Base-by-base conservation (phyloP, 2,888 invertebrate species). In the Conus canariensis region DNA sequence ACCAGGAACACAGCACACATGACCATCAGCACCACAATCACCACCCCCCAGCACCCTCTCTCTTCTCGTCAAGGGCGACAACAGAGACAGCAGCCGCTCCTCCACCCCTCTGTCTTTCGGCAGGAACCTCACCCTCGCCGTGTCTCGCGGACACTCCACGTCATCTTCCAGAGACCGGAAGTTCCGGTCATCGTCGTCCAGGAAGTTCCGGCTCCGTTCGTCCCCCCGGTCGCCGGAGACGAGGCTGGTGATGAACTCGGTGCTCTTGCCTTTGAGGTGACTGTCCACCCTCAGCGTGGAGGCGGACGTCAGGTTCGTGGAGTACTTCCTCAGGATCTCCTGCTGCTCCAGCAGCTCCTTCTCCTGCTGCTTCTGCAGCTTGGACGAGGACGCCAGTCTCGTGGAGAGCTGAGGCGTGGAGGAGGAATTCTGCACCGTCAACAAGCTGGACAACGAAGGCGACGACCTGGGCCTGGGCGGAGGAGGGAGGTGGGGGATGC, bases 1-100 rank as follows among this genome's bases (percentile, higher is more conserved):
- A 93, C 90, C 67, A 95, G 90, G 87, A 95, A 94, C 58, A 92
- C 93, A 80, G 93, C 88, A 90, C 94, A 94, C 2, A 93, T 92
- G 74, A 93, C 85, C 80, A 94, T 92, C 70, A 94, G 90, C 22
- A 82, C 82, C 56, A 58, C 4, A 16, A 56, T 6, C 56, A 58
- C 82, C 82, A 83, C 82, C 58, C 58, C 82, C 80, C 74, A 94
- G 87, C 88, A 93, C 94, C 87, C 93, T 93, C 90, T 94, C 94
- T 12, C 93, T 89, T 45, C 90, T 91, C 22, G 92, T 93, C 93
- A 93, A 93, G 58, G 89, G 86, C 14, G 56, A 58, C 19, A 22
- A 56, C 82, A 82, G 64, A 64, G 25, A 30, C 25, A 19, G 8
- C 64, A 30, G 45, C 82, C 82, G 8, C 82, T 60, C 45, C 82